Evolutionary conservation across 2,888 invertebrate species (phyloP), one percentile per base, ranked within the genome.

Genomic region (Drepana falcataria): DNA sequence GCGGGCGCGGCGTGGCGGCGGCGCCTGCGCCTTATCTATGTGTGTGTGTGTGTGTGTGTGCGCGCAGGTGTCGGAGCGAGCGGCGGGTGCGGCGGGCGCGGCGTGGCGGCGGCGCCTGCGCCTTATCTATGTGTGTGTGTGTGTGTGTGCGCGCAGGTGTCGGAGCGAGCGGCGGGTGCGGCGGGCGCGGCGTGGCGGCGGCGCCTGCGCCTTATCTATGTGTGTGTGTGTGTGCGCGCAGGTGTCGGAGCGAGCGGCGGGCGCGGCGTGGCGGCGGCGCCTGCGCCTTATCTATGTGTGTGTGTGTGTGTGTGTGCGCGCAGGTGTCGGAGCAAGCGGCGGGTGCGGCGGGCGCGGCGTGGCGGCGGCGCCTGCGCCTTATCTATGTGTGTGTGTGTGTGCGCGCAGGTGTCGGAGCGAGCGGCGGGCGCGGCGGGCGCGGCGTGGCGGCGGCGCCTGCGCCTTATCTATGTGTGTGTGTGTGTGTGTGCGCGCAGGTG

Each of bases 251-350:
- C 69, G 58, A 48, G 79, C 94, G 52, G 86, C 92, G 35, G 69
- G 94, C 66, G 92, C 93, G 73, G 83, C 96, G 60, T 92, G 94
- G 9, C 44, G 44, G 0, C 5, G 76, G 95, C 95, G 49, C 93
- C 93, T 59, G 93, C 65, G 69, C 55, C 67, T 86, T n/a, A n/a
- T n/a, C n/a, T n/a, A n/a, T n/a, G n/a, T n/a, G n/a, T n/a, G n/a
- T n/a, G n/a, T n/a, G n/a, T n/a, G n/a, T n/a, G n/a, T n/a, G n/a
- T n/a, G 55, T 48, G 53, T 48, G 47, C 4, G 53, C 7, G 47
- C 63, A 73, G 68, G 76, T 73, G 65, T 57, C 75, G 58, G 70
- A 67, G 65, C 69, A 58, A 48, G 69, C 64, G 53, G 61, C 66
- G 78, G 92, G 55, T 85, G 79, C 94, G 52, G 86, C 92, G 35